These are phyloP conservation scores for Sciurus carolinensis DNA, from an alignment of 2,797 vertebrate species.

Conservation along the genomic window DNA sequence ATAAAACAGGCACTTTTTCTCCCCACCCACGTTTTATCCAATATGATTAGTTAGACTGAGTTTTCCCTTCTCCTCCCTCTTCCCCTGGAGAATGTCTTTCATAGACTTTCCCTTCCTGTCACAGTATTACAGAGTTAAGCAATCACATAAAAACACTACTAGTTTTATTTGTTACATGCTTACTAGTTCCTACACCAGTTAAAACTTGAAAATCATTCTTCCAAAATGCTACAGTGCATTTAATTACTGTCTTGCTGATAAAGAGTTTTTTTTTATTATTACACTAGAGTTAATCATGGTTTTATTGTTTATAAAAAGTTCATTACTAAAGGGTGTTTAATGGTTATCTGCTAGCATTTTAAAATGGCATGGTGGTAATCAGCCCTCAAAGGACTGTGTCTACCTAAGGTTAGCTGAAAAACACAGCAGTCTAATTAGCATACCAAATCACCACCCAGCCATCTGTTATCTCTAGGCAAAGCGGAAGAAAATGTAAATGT, in stretches of 20 bases:
- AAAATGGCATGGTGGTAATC: constrained; percentile 74
- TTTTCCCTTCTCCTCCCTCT: constrained; percentile 44
- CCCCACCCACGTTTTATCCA: constrained; percentile 73
- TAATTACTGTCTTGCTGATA: constrained; percentile 72
- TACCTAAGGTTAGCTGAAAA: constrained; percentile 84
- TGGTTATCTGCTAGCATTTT: constrained; percentile 81
- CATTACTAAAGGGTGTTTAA: constrained; percentile 76
- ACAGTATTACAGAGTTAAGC: constrained; percentile 28
- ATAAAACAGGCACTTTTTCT: constrained; percentile 55
- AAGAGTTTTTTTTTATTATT: constrained; percentile 41
- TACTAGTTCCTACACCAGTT: constrained; percentile 42
- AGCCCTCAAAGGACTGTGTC: constrained; percentile 79
- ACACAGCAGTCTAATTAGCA: constrained; percentile 82
- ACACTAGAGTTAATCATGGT: constrained; percentile 62
- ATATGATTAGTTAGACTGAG: constrained; percentile 7
- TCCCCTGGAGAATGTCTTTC: constrained; percentile 34
- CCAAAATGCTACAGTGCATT: constrained; percentile 68
- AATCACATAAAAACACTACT: constrained; percentile 60
- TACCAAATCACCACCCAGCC: constrained; percentile 78
- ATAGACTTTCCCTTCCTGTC: neutral
- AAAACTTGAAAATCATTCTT: constrained; percentile 72
- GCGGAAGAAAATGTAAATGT: constrained; percentile 73
- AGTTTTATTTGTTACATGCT: neutral
- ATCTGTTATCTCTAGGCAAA: constrained; percentile 78
- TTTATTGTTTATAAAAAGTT: constrained; percentile 82